Base-by-base conservation (phyloP, 1,140 invertebrate genomes). In the Drosophila sucinea region DNA sequence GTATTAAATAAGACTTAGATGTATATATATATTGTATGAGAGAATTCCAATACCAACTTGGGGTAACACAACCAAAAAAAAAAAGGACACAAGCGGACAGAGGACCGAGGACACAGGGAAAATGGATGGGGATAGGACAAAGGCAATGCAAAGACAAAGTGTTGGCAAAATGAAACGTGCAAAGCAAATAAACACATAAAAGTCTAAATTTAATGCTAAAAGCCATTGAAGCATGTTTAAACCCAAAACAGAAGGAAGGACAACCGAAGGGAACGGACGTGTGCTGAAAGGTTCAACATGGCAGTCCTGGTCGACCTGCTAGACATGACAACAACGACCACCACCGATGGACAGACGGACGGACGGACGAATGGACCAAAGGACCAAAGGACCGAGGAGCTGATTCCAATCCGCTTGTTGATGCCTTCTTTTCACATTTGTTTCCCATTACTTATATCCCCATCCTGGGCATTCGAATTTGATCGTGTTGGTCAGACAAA, bases 161-260 rank as follows among this genome's bases (percentile, higher is more conserved):
- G 79, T 38, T 38, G 71, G 69, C 68, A 76, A 70, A 86, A 72
- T 70, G 73, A 81, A 79, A 86, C 82, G 82, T 81, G 82, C 82
- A 76, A 81, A 87, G 79, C 79, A 87, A 87, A 86, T 86, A 86
- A 87, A 86, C 83, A 86, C 83, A 86, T 87, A 79, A 79, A 87
- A 87, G 83, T 86, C 83, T 71, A 82, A 86, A 87, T 86, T 86
- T 87, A 87, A 86, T 82, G 83, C 72, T 83, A 79, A 83, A 89
- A 77, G 72, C 80, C 75, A 87, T 89, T 89, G 77, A 80, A 69
- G 84, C 83, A 83, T 89, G 79, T 73, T 83, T 77, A 47, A 77
- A 68, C 65, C 67, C 61, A 60, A 79, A 63, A 27, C 55, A 63
- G 62, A 73, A 75, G 41, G 35, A 23, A 41, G n/a, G 17, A 29